phyloP scores from a whole-genome alignment of 2,888 invertebrate genomes.

The Erebia palarica region DNA sequence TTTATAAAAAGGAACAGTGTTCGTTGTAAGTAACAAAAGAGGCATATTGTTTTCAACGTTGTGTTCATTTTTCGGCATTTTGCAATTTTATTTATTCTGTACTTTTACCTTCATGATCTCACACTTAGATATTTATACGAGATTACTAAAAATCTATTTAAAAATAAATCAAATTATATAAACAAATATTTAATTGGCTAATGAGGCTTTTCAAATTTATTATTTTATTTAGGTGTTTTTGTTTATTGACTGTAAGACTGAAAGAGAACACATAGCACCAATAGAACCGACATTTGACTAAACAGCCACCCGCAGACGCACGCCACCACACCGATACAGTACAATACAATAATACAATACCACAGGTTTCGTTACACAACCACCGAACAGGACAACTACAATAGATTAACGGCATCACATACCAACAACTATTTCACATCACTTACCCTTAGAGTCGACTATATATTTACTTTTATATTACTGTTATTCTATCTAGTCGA shows the following conservation, averaged over 20 bases:
- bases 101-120: conserved; percentile 79
- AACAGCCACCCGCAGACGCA: conserved; percentile 64
- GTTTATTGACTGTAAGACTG: conserved; percentile 74
- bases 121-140: conserved; percentile 81
- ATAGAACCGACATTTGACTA: conserved; percentile 49
- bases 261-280: conserved; percentile 71
- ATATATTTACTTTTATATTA: conserved; percentile 42
- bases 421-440: conserved; percentile 41
- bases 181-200: conserved; percentile 77
- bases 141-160: conserved; percentile 76
- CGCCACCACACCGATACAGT: conserved; percentile 47
- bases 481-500: conserved; percentile 49
- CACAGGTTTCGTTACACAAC: conserved; percentile 40
- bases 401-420: conserved; percentile 44
- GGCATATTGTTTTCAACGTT: conserved; percentile 78
- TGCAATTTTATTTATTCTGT: conserved; percentile 78
- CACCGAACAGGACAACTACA: conserved; percentile 43
- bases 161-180: conserved; percentile 70
- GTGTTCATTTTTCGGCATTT: conserved; percentile 78
- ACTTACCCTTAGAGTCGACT: conserved; percentile 45
- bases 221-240: conserved; percentile 71
- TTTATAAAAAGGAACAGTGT: conserved; percentile 76
- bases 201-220: conserved; percentile 78
- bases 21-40: conserved; percentile 79
- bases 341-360: conserved; percentile 18